Conservation (phyloP, 2,797 vertebrate species). For the Dallia pectoralis region DNA sequence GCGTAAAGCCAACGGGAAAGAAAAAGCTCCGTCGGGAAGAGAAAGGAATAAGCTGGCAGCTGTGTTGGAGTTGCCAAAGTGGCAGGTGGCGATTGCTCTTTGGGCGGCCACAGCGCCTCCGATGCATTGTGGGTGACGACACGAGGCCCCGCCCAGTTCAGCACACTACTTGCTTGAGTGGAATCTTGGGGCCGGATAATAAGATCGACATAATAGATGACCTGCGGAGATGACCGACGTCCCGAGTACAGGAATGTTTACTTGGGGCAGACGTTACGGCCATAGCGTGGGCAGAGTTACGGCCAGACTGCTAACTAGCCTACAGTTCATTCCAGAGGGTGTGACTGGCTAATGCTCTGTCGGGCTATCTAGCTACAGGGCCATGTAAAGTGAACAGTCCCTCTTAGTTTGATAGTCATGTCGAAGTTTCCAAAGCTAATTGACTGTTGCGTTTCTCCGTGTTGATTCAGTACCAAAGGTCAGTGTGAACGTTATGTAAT, state of each 20-base stretch:
- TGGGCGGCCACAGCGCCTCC: conserved; percentile 26
- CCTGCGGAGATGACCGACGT: neutral
- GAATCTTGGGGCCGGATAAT: neutral
- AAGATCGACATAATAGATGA: neutral
- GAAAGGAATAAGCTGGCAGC: conserved; percentile 13
- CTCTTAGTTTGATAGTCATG: conserved; percentile 25
- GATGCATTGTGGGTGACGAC: conserved; percentile 5
- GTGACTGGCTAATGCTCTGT: conserved; percentile 49
- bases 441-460: conserved; percentile 44
- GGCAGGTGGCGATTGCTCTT: conserved; percentile 47
- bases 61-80: conserved; percentile 18
- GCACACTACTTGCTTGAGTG: neutral
- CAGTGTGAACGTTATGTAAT: conserved; percentile 56
- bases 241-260: neutral
- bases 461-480: conserved; percentile 56
- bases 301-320: conserved; percentile 24
- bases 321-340: conserved; percentile 55
- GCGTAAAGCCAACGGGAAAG: conserved; percentile 2
- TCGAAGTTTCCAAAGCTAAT: conserved; percentile 58
- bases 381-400: conserved; percentile 39
- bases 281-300: conserved; percentile 57
- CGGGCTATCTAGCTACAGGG: conserved; percentile 41
- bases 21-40: neutral
- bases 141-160: neutral
- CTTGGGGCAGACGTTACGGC: conserved; percentile 26